Evolutionary conservation across 30 jellyfish, hydroid and myxozoan species (phyloP), one percentile per base, ranked within the genome.

Genomic region (Chironex yamaguchii): DNA sequence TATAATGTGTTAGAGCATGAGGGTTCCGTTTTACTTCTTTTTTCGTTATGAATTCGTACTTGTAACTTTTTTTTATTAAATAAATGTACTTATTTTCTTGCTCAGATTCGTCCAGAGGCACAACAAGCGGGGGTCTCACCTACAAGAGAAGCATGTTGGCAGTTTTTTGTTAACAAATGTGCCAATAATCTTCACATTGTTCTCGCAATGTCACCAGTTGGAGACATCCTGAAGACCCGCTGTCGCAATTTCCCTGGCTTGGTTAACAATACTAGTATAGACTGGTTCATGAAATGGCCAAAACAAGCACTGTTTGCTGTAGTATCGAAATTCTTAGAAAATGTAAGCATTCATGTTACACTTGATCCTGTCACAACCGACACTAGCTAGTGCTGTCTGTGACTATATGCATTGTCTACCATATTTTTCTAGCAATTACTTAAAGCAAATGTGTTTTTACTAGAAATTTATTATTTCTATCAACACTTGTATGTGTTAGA

Each of bases 201-300:
- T 4, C 71, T 94, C 52, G 99, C 99, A 32, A 94, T 94, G 99
- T 94, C 99, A 36, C 99, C 99, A 0, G 99, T 94, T 20, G 99
- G 99, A 11, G 97, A 94, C 35, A 82, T 85, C 17, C 66, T 94
- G 87, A 94, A 94, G 49, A 94, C 97, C 6, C 58, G 99, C 13
- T 94, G 99, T 83, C 79, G 99, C 26, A 94, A 94, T 73, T 94
- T 94, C 74, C 99, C 99, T 9, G 99, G 99, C 1, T 77, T 94
- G 67, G 99, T 94, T n/a, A 94, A 94, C 82, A 94, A 94, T 68
- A 94, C 99, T n/a, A 84, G 97, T 75, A 94, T 94, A 21, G 99
- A 94, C 66, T 94, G 99, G 99, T 94, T 94, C 62, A 88, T 94
- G 99, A 91, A 96, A 12, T 94, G 99, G 99, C 99, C 99, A 26